Conservation (phyloP, 2,888 invertebrate genomes). For the Pedicia rivosa region DNA sequence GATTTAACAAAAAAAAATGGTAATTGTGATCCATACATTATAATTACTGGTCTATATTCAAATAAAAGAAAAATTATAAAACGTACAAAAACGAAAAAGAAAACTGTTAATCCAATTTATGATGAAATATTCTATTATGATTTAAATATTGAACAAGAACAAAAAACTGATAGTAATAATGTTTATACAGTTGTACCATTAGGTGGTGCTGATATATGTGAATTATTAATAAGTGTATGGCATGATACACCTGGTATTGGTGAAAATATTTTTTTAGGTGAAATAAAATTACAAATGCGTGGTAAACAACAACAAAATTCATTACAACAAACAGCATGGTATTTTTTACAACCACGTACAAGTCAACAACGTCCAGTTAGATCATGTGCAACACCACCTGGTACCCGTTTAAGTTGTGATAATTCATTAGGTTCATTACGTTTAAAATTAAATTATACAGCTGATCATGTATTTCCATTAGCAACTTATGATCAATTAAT, state of each 20-base stretch:
- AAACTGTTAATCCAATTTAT: slow-evolving; percentile 78
- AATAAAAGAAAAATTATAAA: slow-evolving; percentile 65
- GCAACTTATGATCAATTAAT: slow-evolving; percentile 64
- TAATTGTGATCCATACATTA: slow-evolving; percentile 80
- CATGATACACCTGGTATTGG: slow-evolving; percentile 67
- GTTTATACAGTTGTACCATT: slow-evolving; percentile 39
- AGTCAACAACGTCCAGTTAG: slow-evolving; percentile 38
- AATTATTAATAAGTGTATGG: slow-evolving; percentile 70
- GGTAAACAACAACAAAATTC: slow-evolving; percentile 46
- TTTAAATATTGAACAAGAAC: slow-evolving; percentile 41
- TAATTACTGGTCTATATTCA: slow-evolving; percentile 61
- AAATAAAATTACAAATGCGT: slow-evolving; percentile 63
- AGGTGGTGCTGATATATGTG: slow-evolving; percentile 55
- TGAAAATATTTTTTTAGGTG: slow-evolving; percentile 74
- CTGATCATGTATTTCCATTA: slow-evolving; percentile 76
- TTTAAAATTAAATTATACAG: slow-evolving; percentile 72
- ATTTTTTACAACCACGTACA: slow-evolving; percentile 52
- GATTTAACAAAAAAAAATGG: slow-evolving; percentile 81
- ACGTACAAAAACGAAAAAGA: slow-evolving; percentile 75
- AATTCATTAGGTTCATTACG: slow-evolving; percentile 66
- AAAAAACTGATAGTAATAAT: slow-evolving; percentile 26
- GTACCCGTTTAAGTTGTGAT: slow-evolving; percentile 44
- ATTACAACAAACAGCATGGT: slow-evolving; percentile 55
- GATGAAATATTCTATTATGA: slow-evolving; percentile 75
- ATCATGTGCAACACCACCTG: slow-evolving; percentile 58